Base-by-base conservation (phyloP, 2,888 invertebrate genomes). In the Lucinisca nassula region DNA sequence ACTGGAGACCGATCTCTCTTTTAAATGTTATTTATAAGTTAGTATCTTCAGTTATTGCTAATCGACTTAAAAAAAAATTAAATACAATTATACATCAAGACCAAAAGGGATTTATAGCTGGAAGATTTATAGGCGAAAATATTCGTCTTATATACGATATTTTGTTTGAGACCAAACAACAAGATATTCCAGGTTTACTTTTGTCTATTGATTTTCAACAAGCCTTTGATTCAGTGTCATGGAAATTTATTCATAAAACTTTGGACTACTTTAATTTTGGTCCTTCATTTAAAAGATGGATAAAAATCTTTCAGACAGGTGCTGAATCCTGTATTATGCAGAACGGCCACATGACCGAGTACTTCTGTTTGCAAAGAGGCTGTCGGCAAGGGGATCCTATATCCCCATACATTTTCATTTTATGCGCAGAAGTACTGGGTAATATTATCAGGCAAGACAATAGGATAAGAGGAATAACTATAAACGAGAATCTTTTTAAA, bases 201-300 rank as follows among this genome's bases (percentile, higher is more conserved):
- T 17, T 87, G 12, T 45, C 74, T 6, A 35, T 85, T 51, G 81
- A 89, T 78, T 89, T 86, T 82, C 86, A 81, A 67, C 79, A 82
- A 21, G 86, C 86, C n/a, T 81, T 86, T 67, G 83, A 84, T 38
- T 82, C 84, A 45, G 35, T 83, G 2, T 70, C 82, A 37, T 85
- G 82, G 77, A 27, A 27, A 17, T 86, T 86, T 74, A 83, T 80
- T 32, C 35, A 76, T 21, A 77, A 76, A 51, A 35, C 61, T 12
- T 40, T 87, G 12, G 67, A 74, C 21, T 77, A 73, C 51, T 82
- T 84, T 49, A 76, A 79, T 24, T 84, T 88, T 85, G 84, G 84
- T 17, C 32, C 49, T n/a, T 35, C 27, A 49, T 79, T 90, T 40
- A 45, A 17, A 75, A 38, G 45, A 55, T 87, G 78, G 77, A 37